Evolutionary conservation across 2,113 vertebrate genomes (phyloP), one percentile per base, ranked within the genome.

Genomic region (Gadus chalcogrammus): DNA sequence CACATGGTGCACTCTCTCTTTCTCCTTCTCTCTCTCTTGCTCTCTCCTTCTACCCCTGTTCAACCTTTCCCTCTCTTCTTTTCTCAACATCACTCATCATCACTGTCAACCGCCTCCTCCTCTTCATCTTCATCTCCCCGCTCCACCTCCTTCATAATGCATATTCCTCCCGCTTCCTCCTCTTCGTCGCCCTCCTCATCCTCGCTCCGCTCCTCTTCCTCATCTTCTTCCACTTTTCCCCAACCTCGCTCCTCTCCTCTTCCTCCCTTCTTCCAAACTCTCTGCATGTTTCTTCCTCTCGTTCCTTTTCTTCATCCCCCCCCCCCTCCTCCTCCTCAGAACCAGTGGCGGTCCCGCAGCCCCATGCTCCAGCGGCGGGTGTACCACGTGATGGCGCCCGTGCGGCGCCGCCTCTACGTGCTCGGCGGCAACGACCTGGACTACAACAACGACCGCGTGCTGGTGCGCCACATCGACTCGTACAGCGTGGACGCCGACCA

Each of bases 331-430:
- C 15, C 55, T 52, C 72, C 68, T 1, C 85, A 99, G 97, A 95
- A 99, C 70, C 94, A 96, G 87, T 99, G 97, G 97, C 64, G 95
- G 48, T 91, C 93, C 62, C 96, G 94, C 1, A 95, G 95, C 84
- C 95, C 96, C 1, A 98, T 98, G 97, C 79, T 95, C 63, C 97
- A 99, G 92, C 93, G 97, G 84, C 91, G 97, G 22, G 97, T 98
- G 60, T 99, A 99, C 79, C 97, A 98, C 71, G 96, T 96, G 71
- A 99, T 99, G 96, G 97, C 95, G 3, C 94, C 95, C 0, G 95
- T 97, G 68, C 93, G 93, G 62, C 92, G 95, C 81, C 94, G 95
- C 78, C 94, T 99, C 2, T 99, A 98, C 0, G 96, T 98, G 76
- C 83, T 98, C 0, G 97, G 97, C 0, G 97, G 97, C 56, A 99